Percentiles rank a stretch among this genome's conserved stretches.
Conservation (phyloP, 2,888 invertebrate species). For the Ichneumoninae sp. region DNA sequence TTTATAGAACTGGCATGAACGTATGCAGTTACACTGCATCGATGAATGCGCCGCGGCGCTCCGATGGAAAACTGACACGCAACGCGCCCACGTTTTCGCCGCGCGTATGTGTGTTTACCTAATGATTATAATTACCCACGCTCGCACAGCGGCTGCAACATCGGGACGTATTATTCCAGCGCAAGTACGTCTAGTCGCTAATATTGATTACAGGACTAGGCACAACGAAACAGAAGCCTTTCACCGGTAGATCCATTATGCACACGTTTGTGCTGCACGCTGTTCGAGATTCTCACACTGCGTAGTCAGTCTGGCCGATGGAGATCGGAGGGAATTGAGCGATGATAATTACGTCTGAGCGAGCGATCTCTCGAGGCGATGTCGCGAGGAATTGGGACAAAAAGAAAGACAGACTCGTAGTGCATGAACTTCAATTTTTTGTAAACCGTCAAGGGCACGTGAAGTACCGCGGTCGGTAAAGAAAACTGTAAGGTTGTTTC, state of each 20-base stretch:
- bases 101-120: slow-evolving; percentile 68
- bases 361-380: neutral
- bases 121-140: slow-evolving; percentile 79
- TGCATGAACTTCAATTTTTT: too few species aligned
- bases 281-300: neutral
- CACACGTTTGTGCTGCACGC: neutral
- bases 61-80: slow-evolving; percentile 42
- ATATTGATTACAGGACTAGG: slow-evolving; percentile 74
- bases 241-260: slow-evolving; percentile 4
- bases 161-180: slow-evolving; percentile 7
- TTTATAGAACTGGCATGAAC: slow-evolving; percentile 1
- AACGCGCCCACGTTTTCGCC: slow-evolving; percentile 11
- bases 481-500: too few species aligned
- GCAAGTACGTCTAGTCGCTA: slow-evolving; percentile 58
- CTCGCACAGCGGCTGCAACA: slow-evolving; percentile 19
- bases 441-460: too few species aligned
- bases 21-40: slow-evolving; percentile 23
- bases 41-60: slow-evolving; percentile 16
- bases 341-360: neutral
- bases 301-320: neutral
- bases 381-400: neutral
- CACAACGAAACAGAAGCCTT: slow-evolving; percentile 48
- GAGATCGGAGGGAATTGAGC: neutral
- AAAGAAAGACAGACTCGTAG: neutral
- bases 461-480: too few species aligned